Conservation (phyloP, 2,888 invertebrate genomes). For the Pterostichus madidus region DNA sequence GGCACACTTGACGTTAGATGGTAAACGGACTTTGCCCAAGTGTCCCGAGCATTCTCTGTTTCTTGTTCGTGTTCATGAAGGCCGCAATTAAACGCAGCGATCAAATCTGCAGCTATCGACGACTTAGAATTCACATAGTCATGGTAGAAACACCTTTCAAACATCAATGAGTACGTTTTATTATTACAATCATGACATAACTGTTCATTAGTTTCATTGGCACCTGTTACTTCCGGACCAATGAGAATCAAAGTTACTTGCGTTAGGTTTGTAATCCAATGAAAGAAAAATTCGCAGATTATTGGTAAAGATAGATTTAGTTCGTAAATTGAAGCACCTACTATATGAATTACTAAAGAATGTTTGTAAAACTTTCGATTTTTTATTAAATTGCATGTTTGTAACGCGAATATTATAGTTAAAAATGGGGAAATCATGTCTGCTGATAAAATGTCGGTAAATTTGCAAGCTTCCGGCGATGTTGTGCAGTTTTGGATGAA, state of each 20-base stretch:
- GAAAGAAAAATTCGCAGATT: conserved; percentile 71
- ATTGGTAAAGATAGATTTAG: conserved; percentile 69
- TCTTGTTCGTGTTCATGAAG: conserved; percentile 72
- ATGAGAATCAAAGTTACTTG: conserved; percentile 71
- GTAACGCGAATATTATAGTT: conserved; percentile 70
- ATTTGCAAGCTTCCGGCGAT: conserved; percentile 19
- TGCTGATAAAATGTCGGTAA: conserved; percentile 25
- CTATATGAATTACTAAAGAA: conserved; percentile 71
- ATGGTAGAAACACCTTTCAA: conserved; percentile 71
- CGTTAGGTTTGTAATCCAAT: conserved; percentile 71
- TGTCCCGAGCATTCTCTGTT: conserved; percentile 68
- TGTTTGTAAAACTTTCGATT: conserved; percentile 64
- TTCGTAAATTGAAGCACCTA: conserved; percentile 72
- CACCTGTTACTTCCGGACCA: conserved; percentile 71
- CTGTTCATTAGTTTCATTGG: conserved; percentile 7
- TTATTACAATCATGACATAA: conserved; percentile 69
- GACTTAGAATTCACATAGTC: conserved; percentile 69
- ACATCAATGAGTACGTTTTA: conserved; percentile 68
- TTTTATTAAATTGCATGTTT: conserved; percentile 67
- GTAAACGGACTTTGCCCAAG: conserved; percentile 72
- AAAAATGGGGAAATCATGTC: conserved; percentile 59
- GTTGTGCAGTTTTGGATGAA: conserved; percentile 43
- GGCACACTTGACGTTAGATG: conserved; percentile 69
- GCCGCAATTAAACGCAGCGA: conserved; percentile 74
- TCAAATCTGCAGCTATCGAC: conserved; percentile 71